A percentile compares a stretch with the other conserved stretches of the same genome.
Evolutionary conservation across 2,113 vertebrate species (phyloP).

Genomic region (Corythoichthys intestinalis): DNA sequence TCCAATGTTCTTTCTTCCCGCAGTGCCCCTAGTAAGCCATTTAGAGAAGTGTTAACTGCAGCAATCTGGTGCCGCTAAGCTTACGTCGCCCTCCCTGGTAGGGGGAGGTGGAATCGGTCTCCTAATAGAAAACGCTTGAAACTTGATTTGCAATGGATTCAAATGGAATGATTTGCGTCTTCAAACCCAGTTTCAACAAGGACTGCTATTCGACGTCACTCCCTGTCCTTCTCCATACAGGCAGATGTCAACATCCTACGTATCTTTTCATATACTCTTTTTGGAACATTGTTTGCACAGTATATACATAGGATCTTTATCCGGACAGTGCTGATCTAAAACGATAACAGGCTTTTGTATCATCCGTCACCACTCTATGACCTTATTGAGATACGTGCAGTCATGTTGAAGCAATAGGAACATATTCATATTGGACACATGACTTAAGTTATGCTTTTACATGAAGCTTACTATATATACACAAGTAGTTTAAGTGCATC

Average conservation of each 20-base stretch:
- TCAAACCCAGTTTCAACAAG: slow-evolving; percentile 13
- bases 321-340: too few relatives aligned
- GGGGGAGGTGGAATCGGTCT: slow-evolving; percentile 19
- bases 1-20: slow-evolving; percentile 47
- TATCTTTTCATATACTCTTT: slow-evolving; percentile 42
- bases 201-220: neutral
- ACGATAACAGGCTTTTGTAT: too few relatives aligned
- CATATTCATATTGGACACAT: too few relatives aligned
- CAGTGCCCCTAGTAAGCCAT: slow-evolving; percentile 45
- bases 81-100: slow-evolving; percentile 2
- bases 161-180: slow-evolving; percentile 25
- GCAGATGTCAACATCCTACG: slow-evolving; percentile 13
- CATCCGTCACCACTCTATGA: too few relatives aligned
- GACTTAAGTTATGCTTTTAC: too few relatives aligned
- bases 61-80: slow-evolving; percentile 38
- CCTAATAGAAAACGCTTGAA: slow-evolving; percentile 5
- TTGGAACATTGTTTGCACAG: slow-evolving; percentile 16
- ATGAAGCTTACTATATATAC: too few relatives aligned
- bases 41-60: slow-evolving; percentile 45
- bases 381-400: too few relatives aligned
- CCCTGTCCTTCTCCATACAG: neutral
- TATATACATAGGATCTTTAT: too few relatives aligned
- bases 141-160: slow-evolving; percentile 17
- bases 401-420: too few relatives aligned
- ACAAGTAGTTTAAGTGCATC: too few relatives aligned